Evolutionary conservation across 2,113 vertebrate genomes (phyloP), one percentile per base, ranked within the genome.

Genomic region (Chinchilla lanigera): DNA sequence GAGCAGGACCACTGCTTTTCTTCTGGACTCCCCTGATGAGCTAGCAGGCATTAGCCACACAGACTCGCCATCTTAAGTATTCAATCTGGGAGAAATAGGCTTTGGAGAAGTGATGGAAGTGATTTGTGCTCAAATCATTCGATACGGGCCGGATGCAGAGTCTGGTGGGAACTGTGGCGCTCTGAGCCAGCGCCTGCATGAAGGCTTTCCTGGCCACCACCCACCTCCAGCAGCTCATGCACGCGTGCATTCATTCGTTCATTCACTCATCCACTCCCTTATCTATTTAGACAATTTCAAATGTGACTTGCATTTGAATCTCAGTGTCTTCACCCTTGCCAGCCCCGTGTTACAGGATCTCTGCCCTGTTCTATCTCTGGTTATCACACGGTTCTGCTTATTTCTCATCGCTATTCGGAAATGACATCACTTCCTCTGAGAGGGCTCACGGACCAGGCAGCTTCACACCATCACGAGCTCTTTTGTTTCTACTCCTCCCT

Each of bases 111-210:
- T 33, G 26, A 28, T 5, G 16, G 19, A 20, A 85, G 24, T 50
- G 47, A 9, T 8, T 1, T 1, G 56, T 26, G 47, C 61, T 56
- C 0, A 2, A 56, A 33, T 44, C 61, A 86, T 33, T 82, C 26
- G 16, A 16, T 17, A n/a, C n/a, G 2, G 6, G 33, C 52, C 1
- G 9, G 30, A 14, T 26, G 19, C 11, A 0, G 3, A 2, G 8
- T 41, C 77, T 44, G 8, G 8, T 0, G 2, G 35, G 26, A 41
- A 77, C 2, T 12, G 7, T 1, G 4, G 52, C 24, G 44, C 33
- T n/a, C 44, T 56, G 11, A 41, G 56, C 56, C 33, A 17, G 10
- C 2, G 33, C 5, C 16, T 52, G 28, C 20, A 1, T 3, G 24
- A 26, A 19, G n/a, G 22, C 11, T 20, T 35, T 60, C 28, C 10